Evolutionary conservation across 2,113 vertebrate species (phyloP), one percentile per base, ranked within the genome.

Genomic region (Coptodon bakossiorum): DNA sequence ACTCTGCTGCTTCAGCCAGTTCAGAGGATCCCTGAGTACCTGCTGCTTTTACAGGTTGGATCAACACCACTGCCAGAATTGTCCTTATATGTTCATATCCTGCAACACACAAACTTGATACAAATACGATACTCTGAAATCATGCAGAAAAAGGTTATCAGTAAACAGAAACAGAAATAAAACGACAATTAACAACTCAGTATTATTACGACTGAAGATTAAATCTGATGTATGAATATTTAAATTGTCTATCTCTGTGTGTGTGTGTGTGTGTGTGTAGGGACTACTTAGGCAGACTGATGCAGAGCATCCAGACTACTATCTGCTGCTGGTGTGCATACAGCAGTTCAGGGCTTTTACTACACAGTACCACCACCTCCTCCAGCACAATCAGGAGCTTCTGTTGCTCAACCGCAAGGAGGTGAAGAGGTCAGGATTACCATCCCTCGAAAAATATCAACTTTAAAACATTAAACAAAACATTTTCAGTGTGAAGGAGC

Each of bases 251-350:
- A 9, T 71, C 12, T 71, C 2, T 43, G 16, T 50, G 16, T 50
- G 9, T 80, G 36, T 71, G 6, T 82, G 19, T 59, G 29, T 31
- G 3, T 90, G 80, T 87, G 6, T 78, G 9, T 82, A 99, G 98
- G 97, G 97, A 6, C 93, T 99, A 73, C 93, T 99, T 50, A 97
- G 97, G 91, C 98, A 98, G 95, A 99, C 98, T 1, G 98, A 98
- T n/a, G 97, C 97, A 19, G 97, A 98, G 76, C 98, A 99, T 88
- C 98, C 98, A 1, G 98, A 99, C 94, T 99, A 99, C 91, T 99
- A 98, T 92, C 96, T 99, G 88, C 96, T 99, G 85, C 96, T 98
- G 89, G 97, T 99, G 89, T 98, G 98, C 63, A 97, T 99, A 90
- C 98, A 99, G 94, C 98, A 98, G 86, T 97, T 99, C 80, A 96